Evolutionary conservation across 2,113 vertebrate species (phyloP), one percentile per base, ranked within the genome.

Genomic region (Oncorhynchus clarkii): DNA sequence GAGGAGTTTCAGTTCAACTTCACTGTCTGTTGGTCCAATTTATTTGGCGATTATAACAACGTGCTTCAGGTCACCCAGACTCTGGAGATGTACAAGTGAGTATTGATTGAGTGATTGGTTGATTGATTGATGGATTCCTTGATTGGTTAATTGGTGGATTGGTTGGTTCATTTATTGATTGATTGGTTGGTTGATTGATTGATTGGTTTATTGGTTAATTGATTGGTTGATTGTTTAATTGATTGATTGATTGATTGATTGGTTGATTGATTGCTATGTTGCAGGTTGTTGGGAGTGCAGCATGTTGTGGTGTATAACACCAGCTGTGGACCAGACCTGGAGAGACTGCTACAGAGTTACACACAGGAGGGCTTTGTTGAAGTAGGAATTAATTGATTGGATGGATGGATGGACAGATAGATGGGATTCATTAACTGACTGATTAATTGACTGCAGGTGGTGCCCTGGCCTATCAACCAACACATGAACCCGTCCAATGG

Each of bases 251-350:
- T 49, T 9, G 7, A 1, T 49, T 49, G 2, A 7, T 51, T 51
- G 13, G 1, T 51, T 14, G 9, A 51, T 16, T 51, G 34, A 8
- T 39, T 51, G 49, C 11, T 51, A 4, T 51, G 11, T 76, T 95
- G 74, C 89, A 60, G 57, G n/a, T 60, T 60, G 20, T 51, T 95
- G n/a, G 93, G 94, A 13, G 88, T 87, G 0, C 75, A 92, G 78
- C 89, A 85, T 27, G 93, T 95, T 76, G 84, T 94, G 22, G 89
- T 95, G 82, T 96, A 95, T n/a, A 95, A 93, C 67, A 94, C 91
- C 80, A 95, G 87, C 86, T 93, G 93, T 62, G 89, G 93, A 66
- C 85, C 73, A 4, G 83, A 92, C 7, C 88, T 95, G 34, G 80
- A 91, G 6, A 89, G 87, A 34, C 87, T 95, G 62, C 67, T 96